Base-by-base conservation (phyloP, 2,888 invertebrate species). In the Prostheceraeus crozeri region DNA sequence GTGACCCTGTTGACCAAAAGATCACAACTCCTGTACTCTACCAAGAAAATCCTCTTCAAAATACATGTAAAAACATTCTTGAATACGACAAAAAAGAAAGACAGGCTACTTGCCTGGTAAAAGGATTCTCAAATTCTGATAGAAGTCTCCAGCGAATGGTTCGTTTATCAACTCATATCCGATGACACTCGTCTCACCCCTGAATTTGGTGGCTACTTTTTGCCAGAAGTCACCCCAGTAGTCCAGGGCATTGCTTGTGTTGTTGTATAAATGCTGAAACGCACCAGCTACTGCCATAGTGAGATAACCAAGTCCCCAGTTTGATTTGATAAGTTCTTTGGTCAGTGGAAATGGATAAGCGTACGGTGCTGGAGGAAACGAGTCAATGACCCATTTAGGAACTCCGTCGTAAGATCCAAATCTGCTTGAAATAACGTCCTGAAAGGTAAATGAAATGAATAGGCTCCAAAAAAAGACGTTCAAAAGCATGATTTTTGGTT, bases 91-190 rank as follows among this genome's bases (percentile, higher is more conserved):
- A n/a, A n/a, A n/a, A n/a, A n/a, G n/a, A n/a, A n/a, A n/a, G n/a
- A n/a, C n/a, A n/a, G n/a, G n/a, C n/a, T n/a, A n/a, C 11, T 59
- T 45, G 35, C 69, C 69, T 2, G 70, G 70, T 8, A 68, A 40
- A 8, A 71, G 55, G 16, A 67, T 57, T 1, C 35, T 4, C n/a
- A 67, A 68, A 54, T 67, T 53, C 0, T 54, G 21, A 51, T 63
- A 68, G 35, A 70, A 62, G 59, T 70, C 65, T 10, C 70, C 70
- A 21, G 67, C 66, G 69, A 69, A 70, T 28, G 70, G 70, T 57
- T 70, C 70, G 53, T 70, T 70, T 21, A 70, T 63, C 23, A 70
- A 53, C 55, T 70, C 70, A 57, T 71, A 71, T 4, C 69, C 70
- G 3, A 70, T 57, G 4, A 70, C 64, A 53, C 59, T 61, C 8